Percentiles rank a stretch among this genome's conserved stretches.
phyloP scores from a whole-genome alignment of 2,113 vertebrate species.

The human region GRCh38 chr5:119012001-119012500 shows the following conservation, averaged over 20 bases:
- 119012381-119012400: background rate
- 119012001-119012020: constrained; percentile 81
- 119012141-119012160: background rate
- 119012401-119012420: background rate
- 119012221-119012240: background rate
- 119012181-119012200: background rate
- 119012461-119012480: background rate
- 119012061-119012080: no score
- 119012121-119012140: no score
- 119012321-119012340: background rate
- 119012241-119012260: background rate
- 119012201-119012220: background rate
- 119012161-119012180: background rate
- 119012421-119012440: background rate
- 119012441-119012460: background rate
- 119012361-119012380: background rate
- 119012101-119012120: background rate
- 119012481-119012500: background rate
- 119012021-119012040: constrained; percentile 48
- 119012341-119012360: background rate
- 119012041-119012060: no score
- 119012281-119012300: background rate
- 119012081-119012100: no score
- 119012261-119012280: background rate
- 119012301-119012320: background rate